Evolutionary conservation across 2,797 vertebrate genomes (phyloP), one percentile per base, ranked within the genome.

Genomic region (Cossypha caffra): DNA sequence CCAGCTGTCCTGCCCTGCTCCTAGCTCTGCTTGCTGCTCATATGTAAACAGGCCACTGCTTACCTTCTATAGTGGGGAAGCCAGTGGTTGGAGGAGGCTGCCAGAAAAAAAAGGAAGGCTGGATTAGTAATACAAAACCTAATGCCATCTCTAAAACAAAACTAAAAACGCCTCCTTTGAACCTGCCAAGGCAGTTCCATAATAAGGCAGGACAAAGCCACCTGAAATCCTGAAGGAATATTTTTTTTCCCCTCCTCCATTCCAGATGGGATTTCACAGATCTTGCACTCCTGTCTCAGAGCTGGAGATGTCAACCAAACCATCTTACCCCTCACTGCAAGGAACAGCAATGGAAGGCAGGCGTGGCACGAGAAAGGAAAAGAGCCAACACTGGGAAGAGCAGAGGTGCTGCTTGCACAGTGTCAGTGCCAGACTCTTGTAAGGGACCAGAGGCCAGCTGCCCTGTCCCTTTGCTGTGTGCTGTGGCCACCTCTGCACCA

Each of bases 41-140:
- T 24, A 7, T 12, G 63, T 66, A 83, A 77, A 88, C 77, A 93
- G 72, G 59, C 57, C 24, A 11, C 5, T 64, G 51, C 97, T 83
- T 98, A 99, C 99, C 99, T 96, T 99, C 99, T 97, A 99, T 98
- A 86, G 97, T 97, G 23, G 97, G 98, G 92, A 99, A 98, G 81
- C 98, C 97, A 92, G 95, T 98, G 76, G 97, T 86, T 51, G 52
- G 97, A 64, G 97, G 96, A 81, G 97, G 97, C 98, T 99, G 98
- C 98, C 98, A 96, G 88, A 38, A 93, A 98, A 73, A 86, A 94
- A 71, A 58, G 19, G 7, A 61, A 94, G 63, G 48, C 35, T 45
- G 43, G 28, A 28, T 96, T 91, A 96, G 78, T 78, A 95, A 88
- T 4, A 52, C 47, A 84, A 72, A 95, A 88, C 51, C 23, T 67